phyloP scores from a whole-genome alignment of 92 coral and sea anemone genomes.

The Metridium senile region DNA sequence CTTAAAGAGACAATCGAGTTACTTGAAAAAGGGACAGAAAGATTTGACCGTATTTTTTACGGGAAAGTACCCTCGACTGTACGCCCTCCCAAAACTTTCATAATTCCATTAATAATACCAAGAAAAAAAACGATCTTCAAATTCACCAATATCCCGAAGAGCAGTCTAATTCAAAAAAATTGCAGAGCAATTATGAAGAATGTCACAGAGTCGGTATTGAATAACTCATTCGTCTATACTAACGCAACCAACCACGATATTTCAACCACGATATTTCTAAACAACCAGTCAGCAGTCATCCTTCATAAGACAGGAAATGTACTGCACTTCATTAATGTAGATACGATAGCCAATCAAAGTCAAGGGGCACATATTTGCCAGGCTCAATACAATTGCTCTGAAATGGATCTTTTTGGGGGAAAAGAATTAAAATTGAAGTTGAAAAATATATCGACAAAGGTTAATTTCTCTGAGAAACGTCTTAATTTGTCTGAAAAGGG shows the following conservation, averaged over 20 bases:
- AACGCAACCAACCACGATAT: neutral
- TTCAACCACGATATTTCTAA: conserved; percentile 2
- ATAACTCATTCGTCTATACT: no score
- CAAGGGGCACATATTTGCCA: conserved; percentile 31
- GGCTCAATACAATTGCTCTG: neutral
- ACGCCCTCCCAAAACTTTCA: neutral
- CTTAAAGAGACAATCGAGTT: neutral
- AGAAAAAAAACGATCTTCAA: neutral
- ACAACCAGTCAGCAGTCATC: conserved; percentile 4
- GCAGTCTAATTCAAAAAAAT: neutral
- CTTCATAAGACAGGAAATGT: conserved; percentile 24
- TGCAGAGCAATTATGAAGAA: neutral
- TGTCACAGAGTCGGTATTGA: neutral
- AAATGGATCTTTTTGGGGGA: neutral
- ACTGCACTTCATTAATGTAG: neutral
- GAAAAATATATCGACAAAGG: neutral
- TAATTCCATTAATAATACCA: neutral
- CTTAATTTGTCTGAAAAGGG: neutral
- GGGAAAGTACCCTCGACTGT: neutral
- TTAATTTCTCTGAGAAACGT: neutral
- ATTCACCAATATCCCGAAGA: neutral
- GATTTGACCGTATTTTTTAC: neutral
- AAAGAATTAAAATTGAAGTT: neutral
- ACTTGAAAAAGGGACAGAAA: neutral
- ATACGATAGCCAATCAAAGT: neutral